Conservation (phyloP, 2,797 vertebrate genomes). For the Microhierax caerulescens region DNA sequence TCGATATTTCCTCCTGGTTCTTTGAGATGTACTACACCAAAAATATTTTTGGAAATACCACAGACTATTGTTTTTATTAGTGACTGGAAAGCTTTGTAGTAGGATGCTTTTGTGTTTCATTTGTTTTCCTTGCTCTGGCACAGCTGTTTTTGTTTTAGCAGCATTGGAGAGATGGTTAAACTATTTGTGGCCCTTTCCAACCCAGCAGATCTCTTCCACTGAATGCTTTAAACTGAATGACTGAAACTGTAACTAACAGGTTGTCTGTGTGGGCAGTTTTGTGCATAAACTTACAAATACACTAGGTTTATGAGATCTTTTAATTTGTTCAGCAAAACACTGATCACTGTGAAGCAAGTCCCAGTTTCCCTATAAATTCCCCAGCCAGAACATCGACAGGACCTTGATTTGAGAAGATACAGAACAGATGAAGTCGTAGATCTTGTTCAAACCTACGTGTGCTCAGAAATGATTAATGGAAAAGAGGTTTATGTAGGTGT, state of each 20-base stretch:
- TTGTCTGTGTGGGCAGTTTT: neutral
- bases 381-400: constrained; percentile 36
- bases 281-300: constrained; percentile 19
- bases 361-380: constrained; percentile 14
- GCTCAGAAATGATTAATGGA: neutral
- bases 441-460: neutral
- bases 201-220: constrained; percentile 66
- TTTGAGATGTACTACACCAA: constrained; percentile 72
- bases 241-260: constrained; percentile 14
- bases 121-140: constrained; percentile 78
- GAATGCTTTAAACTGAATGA: constrained; percentile 27
- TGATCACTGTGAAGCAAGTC: constrained; percentile 18
- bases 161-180: constrained; percentile 76
- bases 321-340: constrained; percentile 42
- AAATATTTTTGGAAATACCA: constrained; percentile 79
- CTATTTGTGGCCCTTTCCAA: constrained; percentile 73
- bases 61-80: constrained; percentile 80
- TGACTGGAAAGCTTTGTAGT: constrained; percentile 77
- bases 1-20: constrained; percentile 56
- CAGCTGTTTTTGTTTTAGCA: constrained; percentile 81
- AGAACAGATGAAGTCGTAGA: constrained; percentile 30
- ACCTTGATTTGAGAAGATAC: neutral
- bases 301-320: constrained; percentile 43
- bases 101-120: constrained; percentile 76
- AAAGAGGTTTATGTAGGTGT: neutral